These are phyloP conservation scores for Rhipidura dahli DNA, from an alignment of 2,113 vertebrate species.

Conservation along the genomic window DNA sequence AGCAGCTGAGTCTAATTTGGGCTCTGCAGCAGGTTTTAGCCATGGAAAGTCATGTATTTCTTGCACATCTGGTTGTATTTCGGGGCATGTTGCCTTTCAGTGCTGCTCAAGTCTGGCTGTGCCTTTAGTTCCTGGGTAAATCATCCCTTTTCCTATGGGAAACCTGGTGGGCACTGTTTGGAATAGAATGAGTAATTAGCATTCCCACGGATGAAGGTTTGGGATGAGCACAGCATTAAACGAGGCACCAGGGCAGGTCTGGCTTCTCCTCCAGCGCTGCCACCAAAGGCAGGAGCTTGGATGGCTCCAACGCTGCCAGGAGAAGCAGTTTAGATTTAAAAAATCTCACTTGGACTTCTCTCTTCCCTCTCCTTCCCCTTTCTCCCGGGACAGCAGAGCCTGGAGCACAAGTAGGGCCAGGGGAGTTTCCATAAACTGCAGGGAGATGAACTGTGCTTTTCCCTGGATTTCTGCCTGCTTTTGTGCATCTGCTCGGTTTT, in stretches of 20 bases:
- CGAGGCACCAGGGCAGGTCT: neutral
- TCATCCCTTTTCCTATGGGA: neutral
- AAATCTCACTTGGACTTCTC: neutral
- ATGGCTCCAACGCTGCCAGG: accelerated
- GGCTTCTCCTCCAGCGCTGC: neutral
- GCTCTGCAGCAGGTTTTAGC: neutral
- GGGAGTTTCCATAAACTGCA: neutral
- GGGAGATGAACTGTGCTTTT: neutral
- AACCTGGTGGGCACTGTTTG: neutral
- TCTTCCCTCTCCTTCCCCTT: neutral
- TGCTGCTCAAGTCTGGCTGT: neutral
- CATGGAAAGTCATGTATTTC: neutral
- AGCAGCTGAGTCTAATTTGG: slow-evolving; percentile 7
- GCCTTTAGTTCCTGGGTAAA: neutral
- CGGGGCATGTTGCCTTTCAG: neutral
- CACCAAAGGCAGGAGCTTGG: neutral
- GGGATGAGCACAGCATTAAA: neutral
- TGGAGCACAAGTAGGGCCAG: accelerated
- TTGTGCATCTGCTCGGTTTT: neutral
- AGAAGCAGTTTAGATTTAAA: neutral
- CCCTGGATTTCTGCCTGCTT: neutral
- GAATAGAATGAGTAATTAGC: neutral
- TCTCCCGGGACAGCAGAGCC: neutral
- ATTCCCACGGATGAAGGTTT: neutral
- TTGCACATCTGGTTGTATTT: slow-evolving; percentile 38